Evolutionary conservation across 2,888 invertebrate species (phyloP).

Genomic region (Mesorhabditis sp.): DNA sequence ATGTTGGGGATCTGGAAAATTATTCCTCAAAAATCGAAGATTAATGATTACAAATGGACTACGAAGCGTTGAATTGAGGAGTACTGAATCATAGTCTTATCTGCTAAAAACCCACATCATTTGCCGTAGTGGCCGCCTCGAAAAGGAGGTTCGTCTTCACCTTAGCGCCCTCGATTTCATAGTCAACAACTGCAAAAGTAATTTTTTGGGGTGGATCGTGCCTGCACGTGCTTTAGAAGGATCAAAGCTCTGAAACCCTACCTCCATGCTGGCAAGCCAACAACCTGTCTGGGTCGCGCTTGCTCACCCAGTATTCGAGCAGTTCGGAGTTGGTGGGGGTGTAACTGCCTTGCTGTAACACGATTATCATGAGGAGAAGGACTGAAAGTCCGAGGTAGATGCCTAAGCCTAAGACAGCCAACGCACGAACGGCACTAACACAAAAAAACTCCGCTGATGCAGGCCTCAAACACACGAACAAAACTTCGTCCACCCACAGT

Average conservation of each 20-base stretch:
- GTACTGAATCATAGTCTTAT: background rate
- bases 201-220: background rate
- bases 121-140: conserved; percentile 56
- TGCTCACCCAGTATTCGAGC: conserved; percentile 56
- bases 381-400: background rate
- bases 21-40: background rate
- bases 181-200: conserved; percentile 47
- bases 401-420: no score
- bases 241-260: background rate
- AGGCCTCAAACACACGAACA: no score
- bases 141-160: conserved; percentile 56
- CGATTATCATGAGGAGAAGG: background rate
- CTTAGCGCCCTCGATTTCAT: conserved; percentile 57
- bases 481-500: no score
- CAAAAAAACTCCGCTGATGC: no score
- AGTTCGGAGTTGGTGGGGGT: conserved; percentile 57
- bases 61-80: background rate
- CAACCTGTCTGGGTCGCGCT: conserved; percentile 53
- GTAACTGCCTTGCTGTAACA: conserved; percentile 53
- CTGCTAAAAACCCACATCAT: conserved; percentile 9
- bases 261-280: conserved; percentile 45
- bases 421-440: no score
- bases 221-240: conserved; percentile 23
- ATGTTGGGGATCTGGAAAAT: conserved; percentile 51
- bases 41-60: background rate